phyloP scores from a whole-genome alignment of 2,888 invertebrate genomes.

The Nemotelus nigrinus region DNA sequence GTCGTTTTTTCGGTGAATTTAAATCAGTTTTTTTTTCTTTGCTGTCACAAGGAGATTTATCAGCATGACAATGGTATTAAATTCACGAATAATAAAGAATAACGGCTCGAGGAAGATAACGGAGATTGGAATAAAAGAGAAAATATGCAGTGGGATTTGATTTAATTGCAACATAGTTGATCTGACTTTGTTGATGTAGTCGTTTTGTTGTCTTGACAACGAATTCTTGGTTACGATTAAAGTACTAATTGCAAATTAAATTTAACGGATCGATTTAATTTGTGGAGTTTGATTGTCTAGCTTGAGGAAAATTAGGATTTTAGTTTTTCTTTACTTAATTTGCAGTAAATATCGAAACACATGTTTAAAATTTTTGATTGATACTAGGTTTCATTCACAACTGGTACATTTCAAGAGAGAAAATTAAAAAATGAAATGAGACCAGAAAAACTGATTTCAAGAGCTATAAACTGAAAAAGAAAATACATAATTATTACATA shows the following conservation, averaged over 20 bases:
- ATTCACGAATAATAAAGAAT: constrained; percentile 35
- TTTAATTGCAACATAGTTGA: constrained; percentile 34
- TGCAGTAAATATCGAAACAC: too few species aligned
- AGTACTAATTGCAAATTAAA: constrained; percentile 34
- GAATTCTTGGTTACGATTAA: background rate
- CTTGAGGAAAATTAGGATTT: too few species aligned
- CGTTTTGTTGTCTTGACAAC: constrained; percentile 4
- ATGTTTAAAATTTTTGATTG: too few species aligned
- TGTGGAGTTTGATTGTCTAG: background rate
- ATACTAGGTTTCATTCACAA: too few species aligned
- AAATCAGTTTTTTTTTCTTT: constrained; percentile 29
- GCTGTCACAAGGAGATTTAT: constrained; percentile 3
- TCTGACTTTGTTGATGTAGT: background rate
- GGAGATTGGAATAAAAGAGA: background rate
- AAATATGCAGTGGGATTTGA: constrained; percentile 12
- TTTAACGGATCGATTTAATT: background rate
- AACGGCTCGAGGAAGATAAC: background rate
- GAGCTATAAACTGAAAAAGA: too few species aligned
- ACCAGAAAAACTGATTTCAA: too few species aligned
- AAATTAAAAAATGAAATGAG: too few species aligned
- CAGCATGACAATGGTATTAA: constrained; percentile 34
- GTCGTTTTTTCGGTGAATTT: constrained; percentile 31
- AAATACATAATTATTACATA: too few species aligned
- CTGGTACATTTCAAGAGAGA: too few species aligned
- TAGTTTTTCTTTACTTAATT: too few species aligned